Evolutionary conservation across 2,113 vertebrate species (phyloP).

Genomic region (Cyanistes caeruleus): DNA sequence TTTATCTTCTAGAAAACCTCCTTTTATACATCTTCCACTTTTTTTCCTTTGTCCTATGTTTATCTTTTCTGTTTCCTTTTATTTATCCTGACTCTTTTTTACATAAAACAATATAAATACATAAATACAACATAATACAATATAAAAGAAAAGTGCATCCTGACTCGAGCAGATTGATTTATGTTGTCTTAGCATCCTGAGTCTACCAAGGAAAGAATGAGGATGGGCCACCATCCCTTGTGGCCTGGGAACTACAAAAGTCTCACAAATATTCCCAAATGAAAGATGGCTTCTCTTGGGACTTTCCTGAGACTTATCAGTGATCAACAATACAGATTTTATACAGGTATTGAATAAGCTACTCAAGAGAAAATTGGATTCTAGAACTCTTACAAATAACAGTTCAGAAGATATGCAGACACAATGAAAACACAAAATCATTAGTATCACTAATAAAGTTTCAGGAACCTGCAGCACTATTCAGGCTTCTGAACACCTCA

Average conservation of each 20-base stretch:
- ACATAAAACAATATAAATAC: background rate
- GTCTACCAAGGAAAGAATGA: background rate
- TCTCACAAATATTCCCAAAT: background rate
- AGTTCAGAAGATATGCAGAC: background rate
- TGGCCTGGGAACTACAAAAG: background rate
- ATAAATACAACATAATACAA: too few relatives aligned
- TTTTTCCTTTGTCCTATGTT: background rate
- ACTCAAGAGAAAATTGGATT: background rate
- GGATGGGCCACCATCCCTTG: rapidly evolving
- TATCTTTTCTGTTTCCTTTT: background rate
- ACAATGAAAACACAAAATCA: background rate
- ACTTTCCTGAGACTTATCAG: background rate
- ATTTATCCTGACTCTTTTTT: background rate
- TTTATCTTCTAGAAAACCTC: background rate
- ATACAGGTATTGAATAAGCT: background rate
- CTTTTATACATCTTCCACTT: background rate
- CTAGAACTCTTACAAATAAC: background rate
- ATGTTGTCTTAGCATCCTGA: background rate
- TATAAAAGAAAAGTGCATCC: background rate
- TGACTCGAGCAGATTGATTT: background rate
- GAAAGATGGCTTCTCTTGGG: background rate
- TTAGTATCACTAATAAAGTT: background rate
- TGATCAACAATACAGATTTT: background rate
- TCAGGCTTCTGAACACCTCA: background rate
- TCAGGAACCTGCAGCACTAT: background rate